Evolutionary conservation across 1,140 invertebrate species (phyloP), one percentile per base, ranked within the genome.

Genomic region (Amyelois transitella): DNA sequence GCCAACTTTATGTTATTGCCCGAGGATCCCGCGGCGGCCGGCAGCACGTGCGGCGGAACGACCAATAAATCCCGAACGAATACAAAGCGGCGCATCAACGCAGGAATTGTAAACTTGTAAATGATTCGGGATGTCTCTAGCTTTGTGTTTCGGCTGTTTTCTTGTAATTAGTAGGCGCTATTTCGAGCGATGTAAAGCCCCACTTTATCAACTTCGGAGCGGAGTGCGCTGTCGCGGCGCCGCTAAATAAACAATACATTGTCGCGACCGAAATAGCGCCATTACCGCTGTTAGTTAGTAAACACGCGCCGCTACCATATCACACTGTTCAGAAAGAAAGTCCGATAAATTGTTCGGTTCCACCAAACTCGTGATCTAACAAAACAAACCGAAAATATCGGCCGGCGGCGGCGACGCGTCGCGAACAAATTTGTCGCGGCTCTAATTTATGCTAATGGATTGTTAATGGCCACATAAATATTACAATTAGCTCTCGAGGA

Each of bases 251-350:
- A 62, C 64, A 66, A 60, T 62, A 57, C 45, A 18, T 43, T 19
- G 52, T 19, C 21, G 43, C 43, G 52, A 47, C 56, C 22, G 55
- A 60, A 66, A 70, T 70, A 64, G 62, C 64, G 47, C 60, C 68
- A 75, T 77, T 72, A 77, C 51, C 7, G 53, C 28, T 71, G 73
- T 75, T 72, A n/a, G n/a, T n/a, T n/a, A 68, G 72, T 72, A 75
- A 75, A 75, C 70, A 76, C 61, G 54, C 59, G 48, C 51, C 57
- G 21, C 51, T 18, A 18, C 25, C 32, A 43, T 18, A 43, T 21
- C 55, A 28, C 47, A 14, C 5, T 14, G 1, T 10, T 12, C 7
- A 28, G 25, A 28, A 28, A 5, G 7, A 4, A 1, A 12, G 7
- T 28, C 25, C 25, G 25, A 28, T 8, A 28, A 28, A 28, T 28